Base-by-base conservation (phyloP, 2,113 vertebrate species). In the Peucedramus taeniatus region DNA sequence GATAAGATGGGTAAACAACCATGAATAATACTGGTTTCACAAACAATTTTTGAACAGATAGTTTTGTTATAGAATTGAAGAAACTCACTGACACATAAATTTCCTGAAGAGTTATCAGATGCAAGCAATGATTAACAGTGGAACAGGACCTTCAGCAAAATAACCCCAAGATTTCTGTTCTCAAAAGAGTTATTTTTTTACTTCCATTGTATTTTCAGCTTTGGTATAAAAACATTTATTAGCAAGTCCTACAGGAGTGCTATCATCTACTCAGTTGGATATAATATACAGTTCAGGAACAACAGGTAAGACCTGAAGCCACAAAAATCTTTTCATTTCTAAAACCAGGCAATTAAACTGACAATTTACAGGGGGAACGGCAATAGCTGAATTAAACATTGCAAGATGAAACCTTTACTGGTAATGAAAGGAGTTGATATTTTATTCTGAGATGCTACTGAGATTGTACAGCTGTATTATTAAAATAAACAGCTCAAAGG, bases 401-500 rank as follows among this genome's bases (percentile, higher is more conserved):
- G 94, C 93, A 97, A 95, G 87, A 95, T 89, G 83, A 96, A 95
- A 95, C 88, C 76, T 79, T 92, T 88, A 68, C 88, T 93, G 53
- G 49, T 76, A 88, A 78, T 83, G 71, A 95, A 88, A 93, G 30
- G 42, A 57, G 45, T 5, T 93, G 74, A 84, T 96, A 84, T 87
- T 96, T 94, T 92, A 96, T 95, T 87, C 77, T n/a, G 23, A 83
- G 59, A 77, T 45, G 50, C 71, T 65, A 80, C 75, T 3, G 61
- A 96, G 82, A 85, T 20, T 64, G 64, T 61, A 87, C 85, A 88
- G 87, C 90, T 92, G 91, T 94, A 93, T 97, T 93, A 92, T 93
- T 93, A 95, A 94, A 95, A 95, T 83, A 93, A 96, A 94, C 83
- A 96, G 95, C 90, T 96, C 90, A 93, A 91, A 96, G 94, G 86